Conservation (phyloP, 2,888 invertebrate genomes). For the Temnothorax rugatulus region DNA sequence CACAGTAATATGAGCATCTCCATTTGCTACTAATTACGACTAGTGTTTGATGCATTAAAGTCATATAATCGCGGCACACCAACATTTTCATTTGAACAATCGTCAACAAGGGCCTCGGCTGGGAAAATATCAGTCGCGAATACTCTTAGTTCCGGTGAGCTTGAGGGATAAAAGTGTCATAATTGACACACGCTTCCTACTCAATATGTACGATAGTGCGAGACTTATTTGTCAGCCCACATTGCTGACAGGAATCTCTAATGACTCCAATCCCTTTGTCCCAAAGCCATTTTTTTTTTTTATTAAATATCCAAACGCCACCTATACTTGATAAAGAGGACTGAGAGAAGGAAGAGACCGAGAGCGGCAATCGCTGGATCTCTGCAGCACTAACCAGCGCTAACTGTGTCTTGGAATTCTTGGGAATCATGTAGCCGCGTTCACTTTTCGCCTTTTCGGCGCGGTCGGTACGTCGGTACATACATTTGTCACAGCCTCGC, state of each 20-base stretch:
- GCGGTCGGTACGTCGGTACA: background rate
- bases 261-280: slow-evolving; percentile 50
- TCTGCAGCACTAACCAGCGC: background rate
- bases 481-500: background rate
- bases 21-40: background rate
- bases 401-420: background rate
- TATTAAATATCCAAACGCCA: background rate
- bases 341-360: background rate
- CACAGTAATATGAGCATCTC: background rate
- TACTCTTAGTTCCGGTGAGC: slow-evolving; percentile 29
- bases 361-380: background rate
- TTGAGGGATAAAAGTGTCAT: slow-evolving; percentile 47
- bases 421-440: background rate
- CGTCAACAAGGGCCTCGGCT: slow-evolving; percentile 33
- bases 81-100: slow-evolving; percentile 62
- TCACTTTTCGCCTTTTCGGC: too few species aligned
- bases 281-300: slow-evolving; percentile 21
- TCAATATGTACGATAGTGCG: background rate
- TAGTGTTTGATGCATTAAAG: background rate
- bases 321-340: background rate
- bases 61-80: slow-evolving; percentile 23
- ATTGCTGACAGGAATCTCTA: slow-evolving; percentile 24
- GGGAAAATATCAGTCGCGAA: slow-evolving; percentile 42
- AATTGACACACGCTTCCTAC: slow-evolving; percentile 42
- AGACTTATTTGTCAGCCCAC: slow-evolving; percentile 26